These are phyloP conservation scores for Ellobius talpinus DNA, from an alignment of 2,113 vertebrate genomes.

Conservation along the genomic window DNA sequence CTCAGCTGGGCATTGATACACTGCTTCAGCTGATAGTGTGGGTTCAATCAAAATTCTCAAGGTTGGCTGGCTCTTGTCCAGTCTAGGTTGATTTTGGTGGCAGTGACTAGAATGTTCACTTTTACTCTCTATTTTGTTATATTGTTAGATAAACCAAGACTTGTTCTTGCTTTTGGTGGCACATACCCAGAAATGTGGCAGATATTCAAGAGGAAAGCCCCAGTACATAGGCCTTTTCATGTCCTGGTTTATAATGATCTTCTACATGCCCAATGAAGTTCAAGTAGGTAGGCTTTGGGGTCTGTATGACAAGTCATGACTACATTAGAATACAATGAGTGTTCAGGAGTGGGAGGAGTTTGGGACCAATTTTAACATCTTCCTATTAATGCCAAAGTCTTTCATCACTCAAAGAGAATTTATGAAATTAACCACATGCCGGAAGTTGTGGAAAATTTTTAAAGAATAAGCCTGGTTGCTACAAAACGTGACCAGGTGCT, in stretches of 20 bases:
- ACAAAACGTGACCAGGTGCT: not conserved
- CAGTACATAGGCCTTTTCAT: not conserved
- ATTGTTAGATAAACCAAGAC: not conserved
- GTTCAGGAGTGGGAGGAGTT: not conserved
- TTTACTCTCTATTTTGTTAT: not conserved
- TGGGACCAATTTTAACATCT: not conserved
- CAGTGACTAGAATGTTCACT: not conserved
- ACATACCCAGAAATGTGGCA: not conserved
- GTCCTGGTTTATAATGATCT: not conserved
- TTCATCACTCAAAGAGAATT: not conserved
- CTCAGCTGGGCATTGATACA: not conserved
- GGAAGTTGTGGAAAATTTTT: not conserved
- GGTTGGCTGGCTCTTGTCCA: not conserved
- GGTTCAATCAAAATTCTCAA: not conserved
- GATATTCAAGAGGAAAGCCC: not conserved
- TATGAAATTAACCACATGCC: not conserved
- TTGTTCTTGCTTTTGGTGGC: not conserved
- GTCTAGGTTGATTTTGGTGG: not conserved
- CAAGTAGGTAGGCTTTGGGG: not conserved
- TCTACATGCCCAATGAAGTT: not conserved
- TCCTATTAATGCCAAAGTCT: not conserved
- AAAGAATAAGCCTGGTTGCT: not conserved
- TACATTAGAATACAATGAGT: not conserved
- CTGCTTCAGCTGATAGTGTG: not conserved
- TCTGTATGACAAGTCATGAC: not conserved